These are phyloP conservation scores for Tachysurus fulvidraco DNA, from an alignment of 2,113 vertebrate genomes.

Conservation along the genomic window DNA sequence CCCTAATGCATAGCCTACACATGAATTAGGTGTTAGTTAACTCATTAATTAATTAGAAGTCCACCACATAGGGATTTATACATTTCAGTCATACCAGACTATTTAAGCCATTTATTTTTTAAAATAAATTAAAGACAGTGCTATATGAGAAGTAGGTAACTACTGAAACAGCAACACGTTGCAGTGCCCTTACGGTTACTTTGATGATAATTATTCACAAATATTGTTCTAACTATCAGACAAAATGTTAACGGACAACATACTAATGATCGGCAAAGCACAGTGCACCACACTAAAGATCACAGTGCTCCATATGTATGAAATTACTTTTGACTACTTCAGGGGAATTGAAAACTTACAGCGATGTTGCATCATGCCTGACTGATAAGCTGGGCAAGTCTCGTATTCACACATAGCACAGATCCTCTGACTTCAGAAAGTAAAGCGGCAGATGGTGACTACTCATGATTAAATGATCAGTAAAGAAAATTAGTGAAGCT, in stretches of 20 bases:
- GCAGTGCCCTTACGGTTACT: not conserved
- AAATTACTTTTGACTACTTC: conserved; percentile 48
- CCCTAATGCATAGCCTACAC: not conserved
- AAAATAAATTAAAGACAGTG: not conserved
- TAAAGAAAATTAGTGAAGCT: not conserved
- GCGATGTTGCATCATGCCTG: conserved; percentile 47
- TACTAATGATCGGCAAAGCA: conserved; percentile 32
- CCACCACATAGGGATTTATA: not conserved
- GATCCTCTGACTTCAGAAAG: not conserved
- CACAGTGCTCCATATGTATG: conserved; percentile 35
- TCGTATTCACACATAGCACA: conserved; percentile 1
- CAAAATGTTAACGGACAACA: conserved; percentile 2
- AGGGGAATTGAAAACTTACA: conserved; percentile 47
- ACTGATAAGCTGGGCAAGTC: conserved; percentile 41
- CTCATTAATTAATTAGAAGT: not conserved
- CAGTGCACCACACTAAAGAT: conserved; percentile 40
- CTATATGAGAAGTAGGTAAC: not conserved
- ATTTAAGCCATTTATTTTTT: not conserved
- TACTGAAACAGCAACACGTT: conserved; percentile 2
- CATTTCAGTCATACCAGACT: not conserved
- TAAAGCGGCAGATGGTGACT: not conserved
- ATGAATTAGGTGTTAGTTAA: not conserved
- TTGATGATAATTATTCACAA: conserved; percentile 35
- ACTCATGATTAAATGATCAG: not conserved
- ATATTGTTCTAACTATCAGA: conserved; percentile 16